These are phyloP conservation scores for Lophotis ruficrista DNA, from an alignment of 2,113 vertebrate genomes.

Conservation along the genomic window DNA sequence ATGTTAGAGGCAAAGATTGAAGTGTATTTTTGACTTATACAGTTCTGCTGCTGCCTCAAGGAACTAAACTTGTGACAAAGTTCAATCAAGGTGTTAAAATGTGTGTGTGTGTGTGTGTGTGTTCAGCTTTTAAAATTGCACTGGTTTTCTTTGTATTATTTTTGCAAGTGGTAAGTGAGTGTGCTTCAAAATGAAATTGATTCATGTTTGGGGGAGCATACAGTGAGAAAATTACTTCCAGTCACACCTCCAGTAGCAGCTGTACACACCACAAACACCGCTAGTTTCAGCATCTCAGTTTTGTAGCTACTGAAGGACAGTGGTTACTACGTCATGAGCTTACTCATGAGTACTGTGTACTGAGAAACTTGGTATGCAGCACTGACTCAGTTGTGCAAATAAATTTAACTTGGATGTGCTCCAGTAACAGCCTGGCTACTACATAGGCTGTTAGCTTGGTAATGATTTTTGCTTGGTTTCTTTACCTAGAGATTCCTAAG, in stretches of 20 bases:
- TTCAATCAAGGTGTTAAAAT: not conserved
- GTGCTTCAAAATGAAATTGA: not conserved
- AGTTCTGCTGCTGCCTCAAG: not conserved
- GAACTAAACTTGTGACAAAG: not conserved
- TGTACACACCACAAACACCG: not conserved
- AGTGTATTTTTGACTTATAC: not conserved
- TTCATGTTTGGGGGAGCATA: not conserved
- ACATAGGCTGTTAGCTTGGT: not conserved
- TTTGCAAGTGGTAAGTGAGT: not conserved
- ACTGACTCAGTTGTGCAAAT: slow-evolving; percentile 4
- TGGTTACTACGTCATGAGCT: not conserved
- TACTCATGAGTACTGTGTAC: not conserved
- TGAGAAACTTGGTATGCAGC: not conserved
- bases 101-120: too few species aligned
- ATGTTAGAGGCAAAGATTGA: not conserved
- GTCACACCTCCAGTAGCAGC: not conserved
- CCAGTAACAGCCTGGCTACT: not conserved
- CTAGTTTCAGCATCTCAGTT: not conserved
- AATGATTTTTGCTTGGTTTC: not conserved
- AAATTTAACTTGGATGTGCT: not conserved
- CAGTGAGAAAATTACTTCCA: not conserved
- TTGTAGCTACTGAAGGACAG: not conserved
- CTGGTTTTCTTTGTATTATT: not conserved
- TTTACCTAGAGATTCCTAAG: not conserved
- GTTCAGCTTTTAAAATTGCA: not conserved